Base-by-base conservation (phyloP, 2,797 vertebrate genomes). In the Holocentrus rufus region DNA sequence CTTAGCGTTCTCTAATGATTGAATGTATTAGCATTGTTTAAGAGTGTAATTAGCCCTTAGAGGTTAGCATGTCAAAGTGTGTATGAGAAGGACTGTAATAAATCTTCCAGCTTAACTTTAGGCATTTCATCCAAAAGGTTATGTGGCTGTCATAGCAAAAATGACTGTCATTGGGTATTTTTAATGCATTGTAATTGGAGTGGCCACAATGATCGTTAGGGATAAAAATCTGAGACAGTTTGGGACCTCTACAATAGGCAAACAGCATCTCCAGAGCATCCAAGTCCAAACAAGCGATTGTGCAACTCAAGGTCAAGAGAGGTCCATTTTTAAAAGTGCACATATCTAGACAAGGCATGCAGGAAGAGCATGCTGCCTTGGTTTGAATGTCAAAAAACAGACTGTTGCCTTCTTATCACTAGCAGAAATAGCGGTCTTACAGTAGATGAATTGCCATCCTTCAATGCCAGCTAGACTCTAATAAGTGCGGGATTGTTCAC, bases 401-500 rank as follows among this genome's bases (percentile, higher is more conserved):
- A 76, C 71, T 80, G 89, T 76, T 74, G 76, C 85, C 84, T 65
- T 92, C 90, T 87, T 89, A 69, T 87, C 82, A 74, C 69, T 91
- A 75, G 75, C 87, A 92, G 71, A 91, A 93, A 90, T 76, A 86
- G 81, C 90, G 85, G 80, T 68, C 85, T 65, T 84, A 76, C 77
- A 82, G 76, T 74, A 92, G 89, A 91, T 91, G 86, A 91, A 92
- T 94, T 88, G 82, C 83, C 89, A 88, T 87, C 86, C 85, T 82
- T 89, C 87, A 67, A 75, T 69, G 76, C 86, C 88, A 69, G 77
- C 88, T 81, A 79, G 54, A 78, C 89, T 84, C 86, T 46, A 74
- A 92, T 87, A 93, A 89, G 77, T 69, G 57, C 81, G 70, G 91
- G 91, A 91, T 94, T 94, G 94, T 95, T 92, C 88, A 70, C 80